Evolutionary conservation across 2,797 vertebrate genomes (phyloP).

Genomic region (Necrosyrtes monachus): DNA sequence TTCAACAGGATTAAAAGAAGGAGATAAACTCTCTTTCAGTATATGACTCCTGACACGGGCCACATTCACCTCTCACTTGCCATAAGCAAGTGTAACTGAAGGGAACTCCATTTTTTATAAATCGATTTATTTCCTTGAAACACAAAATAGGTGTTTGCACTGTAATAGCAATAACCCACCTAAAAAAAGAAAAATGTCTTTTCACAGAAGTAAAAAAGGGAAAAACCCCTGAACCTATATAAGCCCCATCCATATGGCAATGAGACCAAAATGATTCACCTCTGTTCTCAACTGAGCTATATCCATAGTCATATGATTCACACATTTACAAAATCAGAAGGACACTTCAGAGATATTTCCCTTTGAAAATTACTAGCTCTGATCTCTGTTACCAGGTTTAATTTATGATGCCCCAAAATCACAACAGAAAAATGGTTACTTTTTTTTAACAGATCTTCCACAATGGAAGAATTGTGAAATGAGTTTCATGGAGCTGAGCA

Average conservation of each 20-base stretch:
- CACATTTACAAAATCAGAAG: slow-evolving; percentile 16
- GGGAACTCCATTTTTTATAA: not conserved
- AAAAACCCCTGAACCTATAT: not conserved
- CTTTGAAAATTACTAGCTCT: slow-evolving; percentile 47
- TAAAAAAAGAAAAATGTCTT: not conserved
- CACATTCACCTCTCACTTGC: not conserved
- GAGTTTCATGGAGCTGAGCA: slow-evolving; percentile 32
- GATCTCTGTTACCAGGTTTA: not conserved
- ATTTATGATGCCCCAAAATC: not conserved
- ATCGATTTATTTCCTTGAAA: not conserved
- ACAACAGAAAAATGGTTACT: not conserved
- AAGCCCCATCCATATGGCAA: not conserved
- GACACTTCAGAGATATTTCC: slow-evolving; percentile 3
- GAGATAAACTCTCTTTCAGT: not conserved
- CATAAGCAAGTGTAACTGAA: not conserved
- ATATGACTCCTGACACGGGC: not conserved
- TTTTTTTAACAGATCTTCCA: slow-evolving; percentile 35
- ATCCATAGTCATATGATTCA: not conserved
- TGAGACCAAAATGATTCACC: not conserved
- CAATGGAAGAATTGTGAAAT: slow-evolving; percentile 41
- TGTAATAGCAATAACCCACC: not conserved
- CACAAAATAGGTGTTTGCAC: not conserved
- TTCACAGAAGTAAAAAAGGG: not conserved
- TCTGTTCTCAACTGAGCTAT: not conserved
- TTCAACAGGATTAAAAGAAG: not conserved